Conservation (phyloP, 2,888 invertebrate species). For the Brachylomia viminalis region DNA sequence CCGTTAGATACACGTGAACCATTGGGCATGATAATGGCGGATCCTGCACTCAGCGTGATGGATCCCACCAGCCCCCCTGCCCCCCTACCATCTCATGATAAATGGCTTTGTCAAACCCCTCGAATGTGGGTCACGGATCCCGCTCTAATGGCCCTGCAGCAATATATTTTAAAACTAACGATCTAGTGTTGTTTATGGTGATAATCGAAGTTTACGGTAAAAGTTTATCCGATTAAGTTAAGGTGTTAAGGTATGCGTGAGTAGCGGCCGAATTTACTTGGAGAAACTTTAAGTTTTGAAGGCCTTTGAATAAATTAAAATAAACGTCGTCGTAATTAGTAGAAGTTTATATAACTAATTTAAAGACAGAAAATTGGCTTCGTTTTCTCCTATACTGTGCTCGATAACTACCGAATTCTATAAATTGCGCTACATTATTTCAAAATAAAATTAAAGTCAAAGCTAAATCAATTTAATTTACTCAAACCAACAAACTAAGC, state of each 20-base stretch:
- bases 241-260: conserved; percentile 4
- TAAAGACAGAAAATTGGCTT: neutral
- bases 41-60: conserved; percentile 80
- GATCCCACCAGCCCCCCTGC: conserved; percentile 72
- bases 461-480: neutral
- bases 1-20: conserved; percentile 71
- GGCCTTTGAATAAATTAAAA: conserved; percentile 24
- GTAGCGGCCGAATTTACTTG: conserved; percentile 4
- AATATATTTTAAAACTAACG: conserved; percentile 67
- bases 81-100: conserved; percentile 74
- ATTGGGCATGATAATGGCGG: conserved; percentile 79
- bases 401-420: no score
- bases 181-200: conserved; percentile 51
- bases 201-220: conserved; percentile 56
- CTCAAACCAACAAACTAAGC: neutral
- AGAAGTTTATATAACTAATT: conserved; percentile 17
- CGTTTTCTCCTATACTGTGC: neutral
- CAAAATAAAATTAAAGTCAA: neutral
- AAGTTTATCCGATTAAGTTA: conserved; percentile 24
- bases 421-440: neutral
- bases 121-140: conserved; percentile 62
- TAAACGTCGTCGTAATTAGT: neutral
- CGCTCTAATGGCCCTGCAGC: conserved; percentile 55
- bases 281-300: conserved; percentile 16
- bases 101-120: conserved; percentile 72